Base-by-base conservation (phyloP, 53 echinoderm and acorn worm species). In the Luidia sarsii region DNA sequence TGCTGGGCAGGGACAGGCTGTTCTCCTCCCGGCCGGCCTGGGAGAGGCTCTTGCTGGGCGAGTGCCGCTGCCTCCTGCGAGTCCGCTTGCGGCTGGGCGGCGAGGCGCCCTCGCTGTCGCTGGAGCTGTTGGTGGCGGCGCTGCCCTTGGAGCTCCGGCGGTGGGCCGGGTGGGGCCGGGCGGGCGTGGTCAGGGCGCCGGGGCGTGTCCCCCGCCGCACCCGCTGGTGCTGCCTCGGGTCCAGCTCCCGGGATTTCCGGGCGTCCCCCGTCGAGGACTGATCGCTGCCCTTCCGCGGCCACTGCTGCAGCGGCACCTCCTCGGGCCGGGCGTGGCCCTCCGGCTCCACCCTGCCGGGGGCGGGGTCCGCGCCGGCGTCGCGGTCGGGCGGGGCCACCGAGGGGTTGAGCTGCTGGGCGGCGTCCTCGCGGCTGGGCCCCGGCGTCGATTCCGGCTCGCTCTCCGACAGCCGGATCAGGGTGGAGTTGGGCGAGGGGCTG, bases 11-110 rank as follows among this genome's bases (percentile, higher is more conserved):
- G 16, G 77, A 77, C 10, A 28, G 24, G 10, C 28, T 39, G 48
- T 61, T 61, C 56, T 77, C 77, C 45, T 43, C 21, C 77, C 56
- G 54, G n/a, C n/a, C n/a, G n/a, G n/a, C n/a, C 38, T 54, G 57
- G 29, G 72, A 56, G 25, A 43, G 39, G 25, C 45, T 61, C 27
- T 77, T 77, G n/a, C 77, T 77, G 4, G 77, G 77, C 7, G 77
- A 77, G 16, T 77, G 77, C 20, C 77, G 51, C 46, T 77, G 77
- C 46, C 77, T 77, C 77, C 77, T 77, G 16, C 77, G 77, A 77
- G 77, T 77, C 60, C 77, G 55, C 39, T 77, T 77, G 16, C 77
- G 77, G 36, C 61, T 77, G 20, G 61, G 77, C 33, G 77, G 77
- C 0, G 68, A 68, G 25, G 30, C 33, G 45, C 77, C 48, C 28